Base-by-base conservation (phyloP, 2,113 vertebrate genomes). In the Anser cygnoides region DNA sequence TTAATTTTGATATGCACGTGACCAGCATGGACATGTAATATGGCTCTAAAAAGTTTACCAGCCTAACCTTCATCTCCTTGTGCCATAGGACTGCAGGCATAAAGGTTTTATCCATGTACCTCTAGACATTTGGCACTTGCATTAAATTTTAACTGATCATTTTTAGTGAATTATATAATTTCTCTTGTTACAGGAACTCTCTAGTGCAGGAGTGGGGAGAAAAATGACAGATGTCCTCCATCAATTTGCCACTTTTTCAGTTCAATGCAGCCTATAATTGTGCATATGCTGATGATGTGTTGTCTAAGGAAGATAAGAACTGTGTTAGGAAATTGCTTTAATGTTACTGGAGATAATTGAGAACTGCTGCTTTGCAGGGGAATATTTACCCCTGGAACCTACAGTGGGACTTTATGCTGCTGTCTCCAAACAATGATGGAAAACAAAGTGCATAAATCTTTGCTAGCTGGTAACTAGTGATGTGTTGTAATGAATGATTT, bases 141-240 rank as follows among this genome's bases (percentile, higher is more conserved):
- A 11, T 55, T 95, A 81, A 67, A 90, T 94, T 95, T 96, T 71
- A 94, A 89, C 21, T 54, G n/a, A 28, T 21, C 2, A 2, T 25
- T 55, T 94, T 96, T 91, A 55, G 46, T 82, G 25, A 92, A 89
- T 89, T 87, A 89, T 93, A 91, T 78, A 85, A 26, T 66, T 94
- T 61, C 8, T 91, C 22, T 41, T 84, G 67, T 41, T 82, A 14
- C 12, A 29, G 63, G 44, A 87, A 16, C 10, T 41, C 22, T 78
- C 18, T 92, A 4, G 10, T 91, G 39, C 26, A 39, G 37, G 55
- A 59, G 4, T n/a, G 11, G 15, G 15, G 18, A 55, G 41, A 67
- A 46, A 54, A 54, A 76, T 25, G 49, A 31, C 33, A 62, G 37
- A 49, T 25, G 13, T 35, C 25, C 28, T 72, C 28, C 62, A 70